A percentile compares a stretch with the other conserved stretches of the same genome.
Conservation (phyloP, 2,888 invertebrate species). For the Apeira syringaria region DNA sequence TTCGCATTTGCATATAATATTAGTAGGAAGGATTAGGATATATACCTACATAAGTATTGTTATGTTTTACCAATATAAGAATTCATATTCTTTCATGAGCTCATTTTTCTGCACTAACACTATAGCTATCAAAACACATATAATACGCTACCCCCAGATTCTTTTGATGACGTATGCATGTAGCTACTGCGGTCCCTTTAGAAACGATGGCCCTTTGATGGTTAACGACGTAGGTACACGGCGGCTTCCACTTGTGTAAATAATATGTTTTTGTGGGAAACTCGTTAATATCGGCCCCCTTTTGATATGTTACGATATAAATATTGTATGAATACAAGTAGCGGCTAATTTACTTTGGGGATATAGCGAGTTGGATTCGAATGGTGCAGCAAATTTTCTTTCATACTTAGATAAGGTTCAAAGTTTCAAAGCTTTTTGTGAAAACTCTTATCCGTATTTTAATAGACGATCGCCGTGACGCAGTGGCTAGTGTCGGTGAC, state of each 20-base stretch:
- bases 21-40: too few relatives aligned
- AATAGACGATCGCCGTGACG: too few relatives aligned
- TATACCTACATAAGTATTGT: too few relatives aligned
- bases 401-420: too few relatives aligned
- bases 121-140: constrained; percentile 26
- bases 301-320: constrained; percentile 9
- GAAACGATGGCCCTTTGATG: constrained; percentile 24
- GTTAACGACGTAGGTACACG: constrained; percentile 20
- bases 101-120: too few relatives aligned
- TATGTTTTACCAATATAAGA: too few relatives aligned
- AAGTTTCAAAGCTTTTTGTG: too few relatives aligned
- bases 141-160: constrained; percentile 15
- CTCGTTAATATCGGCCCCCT: constrained; percentile 14
- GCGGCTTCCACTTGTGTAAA: constrained; percentile 9
- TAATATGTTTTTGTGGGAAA: constrained; percentile 17
- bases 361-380: background rate
- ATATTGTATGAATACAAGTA: constrained; percentile 2
- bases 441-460: too few relatives aligned
- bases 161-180: constrained; percentile 27
- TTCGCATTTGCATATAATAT: too few relatives aligned
- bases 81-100: too few relatives aligned
- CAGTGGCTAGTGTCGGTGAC: too few relatives aligned
- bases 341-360: constrained; percentile 4
- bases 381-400: too few relatives aligned
- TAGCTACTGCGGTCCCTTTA: constrained; percentile 8